Percentiles rank a stretch among this genome's conserved stretches.
Conservation (phyloP, 1,140 invertebrate genomes). For the Halesus radiatus region DNA sequence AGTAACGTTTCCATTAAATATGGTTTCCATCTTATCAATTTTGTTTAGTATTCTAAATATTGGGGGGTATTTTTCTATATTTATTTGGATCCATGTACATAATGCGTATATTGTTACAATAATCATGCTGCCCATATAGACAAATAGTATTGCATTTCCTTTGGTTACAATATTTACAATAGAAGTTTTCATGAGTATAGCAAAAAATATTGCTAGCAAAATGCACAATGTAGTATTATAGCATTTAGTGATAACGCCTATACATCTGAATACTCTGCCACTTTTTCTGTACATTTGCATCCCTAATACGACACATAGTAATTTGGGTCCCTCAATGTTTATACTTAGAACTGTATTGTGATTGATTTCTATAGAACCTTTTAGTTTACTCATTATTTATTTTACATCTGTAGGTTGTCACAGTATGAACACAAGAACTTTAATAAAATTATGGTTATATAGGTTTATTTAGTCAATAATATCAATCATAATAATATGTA, state of each 20-base stretch:
- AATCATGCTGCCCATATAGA: conserved; percentile 1
- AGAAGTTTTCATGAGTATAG: not conserved
- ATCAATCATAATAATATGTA: too few species aligned
- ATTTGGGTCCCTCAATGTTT: too few species aligned
- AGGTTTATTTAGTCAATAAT: too few species aligned
- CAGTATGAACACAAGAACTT: too few species aligned
- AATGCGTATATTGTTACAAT: not conserved
- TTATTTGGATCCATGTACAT: not conserved
- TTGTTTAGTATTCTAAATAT: not conserved
- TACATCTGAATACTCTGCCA: not conserved
- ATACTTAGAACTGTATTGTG: too few species aligned
- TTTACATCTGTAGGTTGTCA: too few species aligned
- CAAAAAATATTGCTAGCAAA: not conserved
- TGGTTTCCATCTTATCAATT: not conserved
- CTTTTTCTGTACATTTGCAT: not conserved
- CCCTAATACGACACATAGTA: not conserved
- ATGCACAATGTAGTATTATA: not conserved
- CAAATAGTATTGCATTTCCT: not conserved
- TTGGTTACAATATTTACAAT: not conserved
- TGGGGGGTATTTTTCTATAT: not conserved
- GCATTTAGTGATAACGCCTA: conserved; percentile 1
- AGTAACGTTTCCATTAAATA: not conserved
- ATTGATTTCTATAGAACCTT: too few species aligned
- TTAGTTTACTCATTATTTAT: too few species aligned
- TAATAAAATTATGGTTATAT: too few species aligned